Conservation (phyloP, 2,888 invertebrate genomes). For the Byasa hedistus region DNA sequence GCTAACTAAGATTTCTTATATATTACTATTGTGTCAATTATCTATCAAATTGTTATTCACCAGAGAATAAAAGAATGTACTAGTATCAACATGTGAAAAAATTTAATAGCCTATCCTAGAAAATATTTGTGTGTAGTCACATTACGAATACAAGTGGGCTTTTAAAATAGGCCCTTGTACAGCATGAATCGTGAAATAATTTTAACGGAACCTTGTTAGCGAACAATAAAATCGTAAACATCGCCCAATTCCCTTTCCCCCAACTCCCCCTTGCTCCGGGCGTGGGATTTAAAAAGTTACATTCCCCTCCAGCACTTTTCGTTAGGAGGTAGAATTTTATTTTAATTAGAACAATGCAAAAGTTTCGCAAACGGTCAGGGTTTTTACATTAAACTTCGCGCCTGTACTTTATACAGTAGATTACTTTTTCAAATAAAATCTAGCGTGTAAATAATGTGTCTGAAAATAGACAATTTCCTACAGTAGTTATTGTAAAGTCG, state of each 20-base stretch:
- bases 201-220: conserved; percentile 23
- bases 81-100: neutral
- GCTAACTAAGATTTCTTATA: too few species aligned
- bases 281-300: conserved; percentile 1
- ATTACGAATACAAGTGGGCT: conserved; percentile 1
- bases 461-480: too few species aligned
- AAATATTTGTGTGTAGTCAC: neutral
- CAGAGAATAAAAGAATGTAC: neutral
- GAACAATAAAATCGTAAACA: conserved; percentile 29
- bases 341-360: neutral
- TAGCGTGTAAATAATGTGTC: too few species aligned
- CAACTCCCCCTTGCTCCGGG: neutral
- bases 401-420: too few species aligned
- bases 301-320: neutral
- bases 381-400: too few species aligned
- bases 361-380: neutral
- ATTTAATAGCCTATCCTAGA: neutral
- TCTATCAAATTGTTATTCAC: too few species aligned
- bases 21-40: too few species aligned
- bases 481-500: too few species aligned
- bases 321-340: neutral
- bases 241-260: conserved; percentile 8
- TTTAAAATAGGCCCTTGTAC: conserved; percentile 23
- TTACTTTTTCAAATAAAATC: too few species aligned
- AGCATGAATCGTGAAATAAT: conserved; percentile 28